phyloP scores from a whole-genome alignment of 2,888 invertebrate genomes.

The Leucophora obtusa region DNA sequence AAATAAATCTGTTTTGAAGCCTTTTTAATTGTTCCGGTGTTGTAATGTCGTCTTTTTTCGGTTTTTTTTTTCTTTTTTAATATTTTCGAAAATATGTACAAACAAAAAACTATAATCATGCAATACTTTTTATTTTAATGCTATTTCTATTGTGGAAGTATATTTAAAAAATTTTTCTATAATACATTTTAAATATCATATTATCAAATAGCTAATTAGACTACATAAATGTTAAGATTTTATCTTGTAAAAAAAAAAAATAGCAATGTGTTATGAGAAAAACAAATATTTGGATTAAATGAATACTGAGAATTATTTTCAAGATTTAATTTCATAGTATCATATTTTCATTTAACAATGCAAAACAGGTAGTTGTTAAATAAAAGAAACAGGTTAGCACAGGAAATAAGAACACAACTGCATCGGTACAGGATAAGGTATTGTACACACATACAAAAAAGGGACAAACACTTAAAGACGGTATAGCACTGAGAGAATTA shows the following conservation, averaged over 20 bases:
- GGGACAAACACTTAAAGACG: background rate
- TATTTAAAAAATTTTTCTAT: too few species aligned
- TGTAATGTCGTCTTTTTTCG: too few species aligned
- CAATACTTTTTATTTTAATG: conserved; percentile 8
- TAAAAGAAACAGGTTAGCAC: conserved; percentile 11
- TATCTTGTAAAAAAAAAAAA: conserved; percentile 1
- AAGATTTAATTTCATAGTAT: background rate
- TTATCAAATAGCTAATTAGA: too few species aligned
- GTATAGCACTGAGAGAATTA: too few species aligned
- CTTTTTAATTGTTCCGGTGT: too few species aligned
- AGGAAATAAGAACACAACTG: conserved; percentile 11
- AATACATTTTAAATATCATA: too few species aligned
- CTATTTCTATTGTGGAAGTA: background rate
- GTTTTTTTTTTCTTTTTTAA: too few species aligned
- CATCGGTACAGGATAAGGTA: background rate
- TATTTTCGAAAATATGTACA: too few species aligned
- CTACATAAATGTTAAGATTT: background rate
- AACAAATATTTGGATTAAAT: conserved; percentile 5
- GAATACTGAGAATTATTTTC: background rate
- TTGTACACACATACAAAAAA: background rate
- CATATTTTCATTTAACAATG: background rate
- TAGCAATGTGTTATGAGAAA: background rate
- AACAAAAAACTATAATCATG: too few species aligned
- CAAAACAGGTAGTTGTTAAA: background rate
- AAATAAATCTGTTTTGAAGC: too few species aligned